These are phyloP conservation scores for Caenorhabditis auriculariae DNA, from an alignment of 2,888 invertebrate genomes.

Conservation along the genomic window DNA sequence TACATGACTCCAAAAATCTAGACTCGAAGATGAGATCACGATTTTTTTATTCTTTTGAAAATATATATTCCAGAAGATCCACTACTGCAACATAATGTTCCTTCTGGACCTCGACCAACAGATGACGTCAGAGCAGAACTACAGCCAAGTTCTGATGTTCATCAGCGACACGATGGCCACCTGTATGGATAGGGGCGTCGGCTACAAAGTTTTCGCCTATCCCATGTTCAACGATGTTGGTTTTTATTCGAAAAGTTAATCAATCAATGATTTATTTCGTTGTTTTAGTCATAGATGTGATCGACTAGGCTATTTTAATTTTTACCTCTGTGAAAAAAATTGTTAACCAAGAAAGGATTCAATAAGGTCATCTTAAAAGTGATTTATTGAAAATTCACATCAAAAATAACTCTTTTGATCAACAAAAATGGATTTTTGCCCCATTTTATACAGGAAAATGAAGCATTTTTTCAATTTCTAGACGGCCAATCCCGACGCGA, in stretches of 20 bases:
- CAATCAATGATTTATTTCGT: conserved; percentile 7
- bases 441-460: not conserved
- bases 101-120: conserved; percentile 36
- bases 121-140: conserved; percentile 26
- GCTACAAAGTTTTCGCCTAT: conserved; percentile 30
- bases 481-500: no score
- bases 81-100: conserved; percentile 34
- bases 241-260: no score
- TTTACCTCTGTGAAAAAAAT: not conserved
- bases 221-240: conserved; percentile 31
- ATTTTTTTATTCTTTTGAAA: no score
- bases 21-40: no score
- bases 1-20: no score
- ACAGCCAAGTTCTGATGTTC: conserved; percentile 26
- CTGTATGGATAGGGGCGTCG: conserved; percentile 36
- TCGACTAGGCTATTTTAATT: not conserved
- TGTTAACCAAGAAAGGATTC: no score
- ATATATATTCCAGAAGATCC: conserved; percentile 11
- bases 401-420: not conserved
- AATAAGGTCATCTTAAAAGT: no score
- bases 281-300: no score
- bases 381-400: no score
- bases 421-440: not conserved
- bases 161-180: conserved; percentile 23
- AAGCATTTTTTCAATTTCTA: conserved; percentile 3